Conservation (phyloP, 2,797 vertebrate species). For the Mionectes olivaceus region DNA sequence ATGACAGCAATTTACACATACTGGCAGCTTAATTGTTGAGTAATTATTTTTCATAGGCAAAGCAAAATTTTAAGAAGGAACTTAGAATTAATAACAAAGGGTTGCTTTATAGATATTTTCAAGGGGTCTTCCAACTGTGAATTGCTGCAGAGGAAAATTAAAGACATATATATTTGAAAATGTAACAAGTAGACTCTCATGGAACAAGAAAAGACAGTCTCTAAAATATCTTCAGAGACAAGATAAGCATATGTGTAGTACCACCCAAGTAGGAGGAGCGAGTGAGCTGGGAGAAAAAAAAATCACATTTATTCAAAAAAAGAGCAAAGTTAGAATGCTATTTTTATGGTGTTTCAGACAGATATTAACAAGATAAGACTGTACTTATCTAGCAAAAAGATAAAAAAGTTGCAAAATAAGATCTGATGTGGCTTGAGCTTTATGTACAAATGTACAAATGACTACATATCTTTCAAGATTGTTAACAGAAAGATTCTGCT, state of each 20-base stretch:
- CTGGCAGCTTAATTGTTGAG: not conserved
- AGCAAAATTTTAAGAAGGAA: not conserved
- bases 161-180: not conserved
- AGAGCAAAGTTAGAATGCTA: not conserved
- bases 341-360: not conserved
- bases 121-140: not conserved
- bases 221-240: not conserved
- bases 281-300: not conserved
- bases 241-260: not conserved
- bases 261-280: not conserved
- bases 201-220: not conserved
- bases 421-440: not conserved
- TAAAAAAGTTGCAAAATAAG: not conserved
- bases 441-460: not conserved
- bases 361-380: not conserved
- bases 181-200: not conserved
- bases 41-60: not conserved
- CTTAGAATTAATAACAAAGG: not conserved
- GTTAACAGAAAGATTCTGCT: not conserved
- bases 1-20: not conserved
- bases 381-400: not conserved
- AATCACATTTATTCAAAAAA: not conserved
- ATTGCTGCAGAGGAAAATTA: not conserved
- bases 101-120: not conserved
- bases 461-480: not conserved